Evolutionary conservation across 2,113 vertebrate species (phyloP).

Genomic region (Lasiurus cinereus): DNA sequence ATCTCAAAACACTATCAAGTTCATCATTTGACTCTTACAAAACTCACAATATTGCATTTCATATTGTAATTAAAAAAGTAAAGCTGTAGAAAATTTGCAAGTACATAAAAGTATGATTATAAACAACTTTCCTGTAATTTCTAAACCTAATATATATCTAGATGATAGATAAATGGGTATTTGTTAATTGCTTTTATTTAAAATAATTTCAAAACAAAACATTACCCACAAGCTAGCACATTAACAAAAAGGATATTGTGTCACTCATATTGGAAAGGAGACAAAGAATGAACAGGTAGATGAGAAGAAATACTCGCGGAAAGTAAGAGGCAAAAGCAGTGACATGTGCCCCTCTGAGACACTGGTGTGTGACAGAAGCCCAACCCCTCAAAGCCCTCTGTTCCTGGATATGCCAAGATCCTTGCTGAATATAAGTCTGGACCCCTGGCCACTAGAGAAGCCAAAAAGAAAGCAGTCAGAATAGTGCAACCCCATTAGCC

Average conservation of each 20-base stretch:
- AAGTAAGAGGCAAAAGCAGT: neutral
- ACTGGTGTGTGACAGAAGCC: neutral
- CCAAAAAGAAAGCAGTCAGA: too few species aligned
- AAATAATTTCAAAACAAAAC: neutral
- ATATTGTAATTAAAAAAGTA: neutral
- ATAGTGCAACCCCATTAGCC: neutral
- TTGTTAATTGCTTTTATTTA: neutral
- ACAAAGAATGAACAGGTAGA: neutral
- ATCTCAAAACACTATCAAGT: too few species aligned
- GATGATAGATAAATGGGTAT: neutral
- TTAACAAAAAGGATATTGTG: neutral
- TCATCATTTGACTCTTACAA: neutral
- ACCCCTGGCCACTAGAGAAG: neutral
- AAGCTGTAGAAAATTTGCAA: neutral
- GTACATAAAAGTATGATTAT: neutral
- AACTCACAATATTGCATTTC: neutral
- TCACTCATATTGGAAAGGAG: neutral
- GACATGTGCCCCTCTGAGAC: too few species aligned
- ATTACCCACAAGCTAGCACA: neutral
- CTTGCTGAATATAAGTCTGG: neutral
- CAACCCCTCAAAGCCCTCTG: rapidly evolving
- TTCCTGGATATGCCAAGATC: neutral
- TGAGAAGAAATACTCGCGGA: neutral
- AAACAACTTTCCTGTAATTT: neutral
- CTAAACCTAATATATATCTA: neutral